A percentile compares a stretch with the other conserved stretches of the same genome.
Evolutionary conservation across 2,888 invertebrate species (phyloP).

Genomic region (Tinea semifulvella): DNA sequence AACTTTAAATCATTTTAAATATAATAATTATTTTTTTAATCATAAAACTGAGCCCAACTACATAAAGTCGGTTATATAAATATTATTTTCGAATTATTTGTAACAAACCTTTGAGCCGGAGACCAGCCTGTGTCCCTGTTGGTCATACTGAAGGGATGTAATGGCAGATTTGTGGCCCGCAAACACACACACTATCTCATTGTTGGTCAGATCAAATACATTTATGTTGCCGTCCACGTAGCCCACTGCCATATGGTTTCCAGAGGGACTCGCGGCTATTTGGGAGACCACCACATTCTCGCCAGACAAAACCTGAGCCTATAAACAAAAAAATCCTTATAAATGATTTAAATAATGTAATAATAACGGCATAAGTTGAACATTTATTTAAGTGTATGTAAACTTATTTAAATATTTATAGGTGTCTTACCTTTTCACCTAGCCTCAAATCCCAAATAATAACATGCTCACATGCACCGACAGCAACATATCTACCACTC

Average conservation of each 20-base stretch:
- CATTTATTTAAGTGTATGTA: no score
- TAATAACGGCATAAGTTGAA: no score
- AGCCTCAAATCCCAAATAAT: slow-evolving; percentile 93
- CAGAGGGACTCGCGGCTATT: slow-evolving; percentile 79
- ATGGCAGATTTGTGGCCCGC: slow-evolving; percentile 89
- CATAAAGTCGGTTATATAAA: no score
- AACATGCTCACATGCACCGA: slow-evolving; percentile 94
- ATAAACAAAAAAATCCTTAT: slow-evolving; percentile 23
- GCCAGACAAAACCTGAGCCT: slow-evolving; percentile 82
- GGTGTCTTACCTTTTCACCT: slow-evolving; percentile 72
- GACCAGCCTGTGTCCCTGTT: slow-evolving; percentile 82
- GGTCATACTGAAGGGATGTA: slow-evolving; percentile 84
- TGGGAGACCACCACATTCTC: slow-evolving; percentile 83
- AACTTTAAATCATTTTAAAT: no score
- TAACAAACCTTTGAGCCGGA: slow-evolving; percentile 84
- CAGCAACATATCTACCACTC: slow-evolving; percentile 86
- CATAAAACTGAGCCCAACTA: no score
- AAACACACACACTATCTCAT: slow-evolving; percentile 76
- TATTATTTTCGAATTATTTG: no score
- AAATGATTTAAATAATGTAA: not conserved
- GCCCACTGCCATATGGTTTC: slow-evolving; percentile 86
- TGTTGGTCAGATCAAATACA: slow-evolving; percentile 80
- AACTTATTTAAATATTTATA: not conserved
- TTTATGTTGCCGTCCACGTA: slow-evolving; percentile 90
- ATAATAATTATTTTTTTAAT: no score